A percentile compares a stretch with the other conserved stretches of the same genome.
These are phyloP conservation scores for Apaloderma vittatum DNA, from an alignment of 2,113 vertebrate species.

Conservation along the genomic window DNA sequence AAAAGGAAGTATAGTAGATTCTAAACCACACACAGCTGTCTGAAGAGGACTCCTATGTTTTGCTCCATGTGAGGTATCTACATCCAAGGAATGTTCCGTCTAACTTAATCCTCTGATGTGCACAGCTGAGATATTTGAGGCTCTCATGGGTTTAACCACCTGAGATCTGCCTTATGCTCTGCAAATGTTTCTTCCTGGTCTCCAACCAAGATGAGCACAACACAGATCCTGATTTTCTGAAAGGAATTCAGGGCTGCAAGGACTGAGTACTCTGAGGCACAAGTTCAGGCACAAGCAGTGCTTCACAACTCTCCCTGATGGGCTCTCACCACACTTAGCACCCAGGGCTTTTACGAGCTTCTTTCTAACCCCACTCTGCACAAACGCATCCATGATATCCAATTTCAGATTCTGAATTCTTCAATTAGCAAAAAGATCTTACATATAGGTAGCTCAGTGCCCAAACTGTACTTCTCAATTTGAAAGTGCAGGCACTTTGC, in stretches of 20 bases:
- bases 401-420: not conserved
- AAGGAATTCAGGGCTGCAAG: not conserved
- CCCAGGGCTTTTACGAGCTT: not conserved
- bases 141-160: not conserved
- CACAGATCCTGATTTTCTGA: not conserved
- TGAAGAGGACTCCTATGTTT: not conserved
- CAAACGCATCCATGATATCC: not conserved
- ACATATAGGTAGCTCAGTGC: not conserved
- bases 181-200: not conserved
- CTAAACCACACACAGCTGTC: not conserved
- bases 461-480: not conserved
- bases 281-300: not conserved
- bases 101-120: not conserved
- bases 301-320: not conserved
- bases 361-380: not conserved
- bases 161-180: not conserved
- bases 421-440: not conserved
- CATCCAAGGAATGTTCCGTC: not conserved
- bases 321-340: not conserved
- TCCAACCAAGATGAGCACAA: not conserved
- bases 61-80: not conserved
- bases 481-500: not conserved
- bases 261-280: not conserved
- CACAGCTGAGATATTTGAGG: not conserved
- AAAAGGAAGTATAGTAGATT: not conserved